Evolutionary conservation across 2,888 invertebrate species (phyloP).

Genomic region (Drosophila tripunctata): DNA sequence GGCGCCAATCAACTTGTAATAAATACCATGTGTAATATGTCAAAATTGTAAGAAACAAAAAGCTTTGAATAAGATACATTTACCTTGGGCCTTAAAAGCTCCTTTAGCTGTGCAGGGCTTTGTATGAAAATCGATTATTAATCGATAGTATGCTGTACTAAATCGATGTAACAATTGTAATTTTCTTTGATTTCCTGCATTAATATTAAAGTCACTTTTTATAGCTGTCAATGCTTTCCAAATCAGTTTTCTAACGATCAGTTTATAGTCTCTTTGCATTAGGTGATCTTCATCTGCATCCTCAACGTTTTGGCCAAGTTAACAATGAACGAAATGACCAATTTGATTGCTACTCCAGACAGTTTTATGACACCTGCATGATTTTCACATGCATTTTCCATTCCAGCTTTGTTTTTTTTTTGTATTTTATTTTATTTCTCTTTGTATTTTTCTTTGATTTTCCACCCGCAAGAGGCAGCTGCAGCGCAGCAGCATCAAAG

Average conservation of each 20-base stretch:
- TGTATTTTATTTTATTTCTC: no score
- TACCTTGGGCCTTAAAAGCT: background rate
- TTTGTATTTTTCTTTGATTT: slow-evolving; percentile 2
- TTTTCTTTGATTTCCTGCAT: slow-evolving; percentile 1
- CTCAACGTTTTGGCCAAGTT: slow-evolving; percentile 24
- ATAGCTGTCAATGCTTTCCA: no score
- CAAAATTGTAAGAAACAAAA: slow-evolving; percentile 5
- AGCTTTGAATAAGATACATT: background rate
- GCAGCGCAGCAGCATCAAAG: slow-evolving; percentile 11
- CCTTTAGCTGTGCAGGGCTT: background rate
- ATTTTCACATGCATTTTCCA: slow-evolving; percentile 61
- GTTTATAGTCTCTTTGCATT: slow-evolving; percentile 12
- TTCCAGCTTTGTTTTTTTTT: background rate
- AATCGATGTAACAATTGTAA: background rate
- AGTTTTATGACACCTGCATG: slow-evolving; percentile 77
- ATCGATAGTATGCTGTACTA: no score
- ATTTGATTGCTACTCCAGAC: slow-evolving; percentile 37
- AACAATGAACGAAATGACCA: slow-evolving; percentile 34
- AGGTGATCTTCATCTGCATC: slow-evolving; percentile 32
- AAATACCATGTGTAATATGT: slow-evolving; percentile 28
- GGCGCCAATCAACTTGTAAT: slow-evolving; percentile 23
- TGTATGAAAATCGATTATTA: no score
- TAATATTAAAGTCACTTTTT: background rate
- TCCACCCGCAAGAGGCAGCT: slow-evolving; percentile 59
- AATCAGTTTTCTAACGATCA: slow-evolving; percentile 35